Percentiles rank a stretch among this genome's conserved stretches.
Evolutionary conservation across 2,113 vertebrate species (phyloP).

Genomic region (Genyomyrus donnyi): DNA sequence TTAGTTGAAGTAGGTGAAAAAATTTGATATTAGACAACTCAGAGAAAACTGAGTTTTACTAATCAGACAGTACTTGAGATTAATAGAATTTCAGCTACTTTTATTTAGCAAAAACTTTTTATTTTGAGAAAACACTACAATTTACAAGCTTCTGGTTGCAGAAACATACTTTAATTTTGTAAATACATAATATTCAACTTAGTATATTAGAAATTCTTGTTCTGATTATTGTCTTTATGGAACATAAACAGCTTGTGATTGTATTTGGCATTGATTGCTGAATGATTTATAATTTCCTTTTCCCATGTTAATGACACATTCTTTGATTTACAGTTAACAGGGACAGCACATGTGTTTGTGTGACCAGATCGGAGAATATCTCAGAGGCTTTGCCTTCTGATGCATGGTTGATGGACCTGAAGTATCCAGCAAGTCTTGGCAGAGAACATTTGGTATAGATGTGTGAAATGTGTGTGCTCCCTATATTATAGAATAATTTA

Average conservation of each 20-base stretch:
- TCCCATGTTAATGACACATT: neutral
- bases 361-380: neutral
- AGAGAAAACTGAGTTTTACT: neutral
- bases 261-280: neutral
- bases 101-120: neutral
- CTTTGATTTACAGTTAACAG: neutral
- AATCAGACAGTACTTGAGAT: neutral
- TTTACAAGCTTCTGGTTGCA: neutral
- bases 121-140: neutral
- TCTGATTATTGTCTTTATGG: neutral
- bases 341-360: neutral
- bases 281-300: neutral
- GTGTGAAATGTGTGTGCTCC: neutral
- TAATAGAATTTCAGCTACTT: neutral
- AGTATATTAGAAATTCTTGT: neutral
- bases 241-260: neutral
- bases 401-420: neutral
- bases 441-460: neutral
- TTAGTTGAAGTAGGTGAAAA: too few species aligned
- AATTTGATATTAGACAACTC: too few species aligned
- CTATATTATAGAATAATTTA: neutral
- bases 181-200: neutral
- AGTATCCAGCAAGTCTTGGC: neutral
- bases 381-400: neutral
- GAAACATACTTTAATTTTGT: neutral